phyloP scores from a whole-genome alignment of 2,888 invertebrate genomes.

The Lordiphosa andalusiaca region DNA sequence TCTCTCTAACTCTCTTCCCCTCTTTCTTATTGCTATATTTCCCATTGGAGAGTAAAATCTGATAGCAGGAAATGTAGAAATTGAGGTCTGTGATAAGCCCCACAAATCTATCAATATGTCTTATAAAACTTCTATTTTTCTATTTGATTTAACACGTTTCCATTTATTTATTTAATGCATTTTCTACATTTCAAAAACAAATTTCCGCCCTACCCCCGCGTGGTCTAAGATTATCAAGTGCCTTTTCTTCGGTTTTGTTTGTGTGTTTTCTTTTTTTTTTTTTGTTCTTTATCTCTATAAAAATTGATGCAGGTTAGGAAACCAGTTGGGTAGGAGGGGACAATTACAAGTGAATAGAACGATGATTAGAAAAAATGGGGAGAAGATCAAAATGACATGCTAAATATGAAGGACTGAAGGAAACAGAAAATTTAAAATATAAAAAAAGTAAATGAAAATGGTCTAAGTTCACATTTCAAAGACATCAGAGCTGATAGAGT shows the following conservation, averaged over 20 bases:
- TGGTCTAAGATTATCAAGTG: constrained; percentile 46
- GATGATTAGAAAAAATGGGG: neutral
- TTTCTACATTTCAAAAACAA: constrained; percentile 16
- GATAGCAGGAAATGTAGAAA: constrained; percentile 26
- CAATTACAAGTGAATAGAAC: neutral
- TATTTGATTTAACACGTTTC: neutral
- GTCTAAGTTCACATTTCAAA: no score
- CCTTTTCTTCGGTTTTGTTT: constrained; percentile 17
- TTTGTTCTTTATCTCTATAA: constrained; percentile 18
- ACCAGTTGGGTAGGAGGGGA: constrained; percentile 17
- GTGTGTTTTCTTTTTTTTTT: constrained; percentile 14
- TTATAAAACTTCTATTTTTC: neutral
- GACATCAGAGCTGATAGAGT: no score
- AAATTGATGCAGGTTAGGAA: constrained; percentile 68
- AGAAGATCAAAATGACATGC: neutral
- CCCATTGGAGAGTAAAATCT: constrained; percentile 57
- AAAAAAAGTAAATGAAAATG: no score
- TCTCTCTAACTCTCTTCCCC: constrained; percentile 16
- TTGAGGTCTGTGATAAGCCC: constrained; percentile 17
- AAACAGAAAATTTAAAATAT: no score
- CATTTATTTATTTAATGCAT: constrained; percentile 4
- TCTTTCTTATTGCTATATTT: constrained; percentile 35
- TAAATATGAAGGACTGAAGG: no score
- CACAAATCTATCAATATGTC: constrained; percentile 3
- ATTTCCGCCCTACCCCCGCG: constrained; percentile 1